phyloP scores from a whole-genome alignment of 2,888 invertebrate species.

The Tiliacea citrago region DNA sequence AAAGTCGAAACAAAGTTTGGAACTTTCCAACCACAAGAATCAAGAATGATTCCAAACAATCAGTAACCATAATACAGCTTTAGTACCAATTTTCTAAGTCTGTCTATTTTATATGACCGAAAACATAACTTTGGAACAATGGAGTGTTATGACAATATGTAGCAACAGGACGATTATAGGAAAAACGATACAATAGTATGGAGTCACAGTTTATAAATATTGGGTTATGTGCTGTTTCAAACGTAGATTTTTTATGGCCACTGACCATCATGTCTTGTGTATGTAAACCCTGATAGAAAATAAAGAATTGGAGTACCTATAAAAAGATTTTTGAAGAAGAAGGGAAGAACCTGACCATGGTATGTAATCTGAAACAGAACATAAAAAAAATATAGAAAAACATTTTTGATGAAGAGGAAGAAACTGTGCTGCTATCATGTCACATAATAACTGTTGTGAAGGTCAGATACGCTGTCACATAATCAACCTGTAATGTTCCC shows the following conservation, averaged over 20 bases:
- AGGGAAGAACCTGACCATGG: too few relatives aligned
- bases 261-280: not conserved
- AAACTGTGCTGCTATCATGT: not conserved
- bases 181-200: slow-evolving; percentile 68
- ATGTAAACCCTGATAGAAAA: not conserved
- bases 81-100: slow-evolving; percentile 56
- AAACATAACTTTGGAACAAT: slow-evolving; percentile 68
- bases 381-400: too few relatives aligned
- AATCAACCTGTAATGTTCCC: too few relatives aligned
- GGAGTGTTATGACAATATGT: slow-evolving; percentile 66
- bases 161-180: slow-evolving; percentile 63
- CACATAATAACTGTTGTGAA: not conserved
- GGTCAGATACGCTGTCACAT: not conserved
- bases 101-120: slow-evolving; percentile 56
- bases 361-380: too few relatives aligned
- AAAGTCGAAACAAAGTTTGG: not conserved
- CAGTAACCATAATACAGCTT: slow-evolving; percentile 43
- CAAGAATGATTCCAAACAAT: slow-evolving; percentile 48
- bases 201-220: slow-evolving; percentile 67
- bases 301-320: not conserved
- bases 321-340: not conserved
- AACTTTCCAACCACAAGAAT: slow-evolving; percentile 23
- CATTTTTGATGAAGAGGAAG: too few relatives aligned
- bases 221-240: slow-evolving; percentile 7
- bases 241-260: slow-evolving; percentile 31